Percentiles rank a stretch among this genome's conserved stretches.
These are phyloP conservation scores for Slavum lentiscoides DNA, from an alignment of 2,888 invertebrate species.

Conservation along the genomic window DNA sequence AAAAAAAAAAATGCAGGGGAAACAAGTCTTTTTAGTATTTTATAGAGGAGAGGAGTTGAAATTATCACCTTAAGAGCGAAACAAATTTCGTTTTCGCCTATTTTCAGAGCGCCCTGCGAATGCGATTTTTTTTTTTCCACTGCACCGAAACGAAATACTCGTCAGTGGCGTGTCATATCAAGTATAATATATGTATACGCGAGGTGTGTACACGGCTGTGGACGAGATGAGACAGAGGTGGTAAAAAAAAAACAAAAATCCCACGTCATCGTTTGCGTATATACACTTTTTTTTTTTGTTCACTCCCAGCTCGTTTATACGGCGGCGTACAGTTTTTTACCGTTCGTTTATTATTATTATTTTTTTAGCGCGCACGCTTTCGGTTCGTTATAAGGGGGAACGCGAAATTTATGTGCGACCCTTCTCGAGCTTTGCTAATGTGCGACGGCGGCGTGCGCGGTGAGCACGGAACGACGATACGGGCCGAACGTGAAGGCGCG, in stretches of 20 bases:
- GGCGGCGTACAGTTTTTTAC: background rate
- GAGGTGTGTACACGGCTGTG: no score
- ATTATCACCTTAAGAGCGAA: no score
- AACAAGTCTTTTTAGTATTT: no score
- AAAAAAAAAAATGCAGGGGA: no score
- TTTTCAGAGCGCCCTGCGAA: no score
- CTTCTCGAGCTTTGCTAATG: slow-evolving; percentile 34
- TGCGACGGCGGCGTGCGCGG: background rate
- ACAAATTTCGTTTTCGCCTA: no score
- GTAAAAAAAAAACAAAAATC: background rate
- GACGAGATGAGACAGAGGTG: background rate
- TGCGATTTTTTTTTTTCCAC: no score
- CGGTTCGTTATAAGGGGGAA: slow-evolving; percentile 19
- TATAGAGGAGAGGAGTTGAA: no score
- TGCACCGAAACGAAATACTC: background rate
- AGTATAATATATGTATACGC: background rate
- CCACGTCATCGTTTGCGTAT: slow-evolving; percentile 28
- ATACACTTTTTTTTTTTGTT: background rate
- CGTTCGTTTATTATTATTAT: background rate
- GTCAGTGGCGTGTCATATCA: background rate
- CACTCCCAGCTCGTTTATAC: background rate
- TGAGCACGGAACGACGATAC: slow-evolving; percentile 32
- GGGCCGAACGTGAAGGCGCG: slow-evolving; percentile 34
- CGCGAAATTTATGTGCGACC: slow-evolving; percentile 49
- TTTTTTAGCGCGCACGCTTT: background rate